Evolutionary conservation across 2,888 invertebrate genomes (phyloP).

Genomic region (Ectemnius continuus): DNA sequence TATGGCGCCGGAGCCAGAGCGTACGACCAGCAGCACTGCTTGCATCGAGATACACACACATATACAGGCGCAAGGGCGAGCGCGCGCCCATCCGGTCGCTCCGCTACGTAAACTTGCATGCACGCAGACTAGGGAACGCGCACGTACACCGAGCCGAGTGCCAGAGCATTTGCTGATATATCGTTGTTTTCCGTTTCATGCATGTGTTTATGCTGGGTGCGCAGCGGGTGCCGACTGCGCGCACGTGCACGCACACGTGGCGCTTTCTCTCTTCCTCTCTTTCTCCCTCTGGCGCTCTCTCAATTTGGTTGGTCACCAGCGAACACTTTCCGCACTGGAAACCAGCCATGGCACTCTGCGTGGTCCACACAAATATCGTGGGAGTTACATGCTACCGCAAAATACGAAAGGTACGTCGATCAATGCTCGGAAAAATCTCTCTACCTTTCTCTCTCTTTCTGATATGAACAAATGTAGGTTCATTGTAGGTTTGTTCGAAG

Average conservation of each 20-base stretch:
- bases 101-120: no score
- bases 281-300: neutral
- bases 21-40: conserved; percentile 39
- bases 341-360: conserved; percentile 38
- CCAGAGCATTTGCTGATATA: conserved; percentile 22
- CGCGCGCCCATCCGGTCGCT: neutral
- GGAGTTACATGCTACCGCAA: conserved; percentile 47
- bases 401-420: conserved; percentile 15
- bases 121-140: no score
- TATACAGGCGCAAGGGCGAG: neutral
- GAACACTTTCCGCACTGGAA: conserved; percentile 19
- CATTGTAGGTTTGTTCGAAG: no score
- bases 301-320: no score
- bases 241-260: conserved; percentile 22
- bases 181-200: conserved; percentile 37
- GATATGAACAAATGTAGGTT: no score
- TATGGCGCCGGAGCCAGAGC: conserved; percentile 51
- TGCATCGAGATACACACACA: neutral
- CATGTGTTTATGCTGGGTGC: conserved; percentile 39
- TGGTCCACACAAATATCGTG: conserved; percentile 40
- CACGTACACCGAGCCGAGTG: no score
- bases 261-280: neutral
- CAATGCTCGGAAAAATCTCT: conserved; percentile 15
- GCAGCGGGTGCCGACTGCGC: conserved; percentile 34
- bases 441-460: neutral